Conservation (phyloP, 2,888 invertebrate genomes). For the Agrochola lota region DNA sequence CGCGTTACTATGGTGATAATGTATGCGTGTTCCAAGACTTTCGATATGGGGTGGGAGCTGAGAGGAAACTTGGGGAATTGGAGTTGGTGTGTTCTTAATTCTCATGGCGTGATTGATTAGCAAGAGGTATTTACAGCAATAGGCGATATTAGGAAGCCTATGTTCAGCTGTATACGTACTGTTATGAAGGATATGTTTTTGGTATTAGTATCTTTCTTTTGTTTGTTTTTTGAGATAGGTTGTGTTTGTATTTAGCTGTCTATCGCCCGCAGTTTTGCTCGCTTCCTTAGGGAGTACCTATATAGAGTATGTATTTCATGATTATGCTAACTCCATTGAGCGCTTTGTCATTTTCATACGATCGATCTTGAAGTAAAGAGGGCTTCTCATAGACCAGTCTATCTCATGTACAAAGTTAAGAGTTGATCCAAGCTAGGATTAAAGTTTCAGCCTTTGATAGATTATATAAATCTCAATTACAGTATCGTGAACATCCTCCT, state of each 20-base stretch:
- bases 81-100: constrained; percentile 8
- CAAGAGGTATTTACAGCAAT: background rate
- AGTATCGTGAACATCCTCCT: background rate
- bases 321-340: background rate
- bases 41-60: constrained; percentile 26
- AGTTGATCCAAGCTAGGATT: background rate
- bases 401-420: background rate
- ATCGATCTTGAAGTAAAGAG: background rate
- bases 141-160: background rate
- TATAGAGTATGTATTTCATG: background rate
- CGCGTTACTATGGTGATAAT: constrained; percentile 71
- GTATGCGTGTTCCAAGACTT: constrained; percentile 48
- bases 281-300: background rate
- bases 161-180: background rate
- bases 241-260: background rate
- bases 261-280: background rate
- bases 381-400: background rate
- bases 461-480: background rate
- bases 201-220: too few relatives aligned
- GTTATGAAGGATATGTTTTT: too few relatives aligned
- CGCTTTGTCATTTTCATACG: background rate
- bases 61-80: constrained; percentile 19
- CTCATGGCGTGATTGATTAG: background rate
- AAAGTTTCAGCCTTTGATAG: background rate
- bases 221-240: background rate